Evolutionary conservation across 2,888 invertebrate genomes (phyloP), one percentile per base, ranked within the genome.

Genomic region (Mythimna albipuncta): DNA sequence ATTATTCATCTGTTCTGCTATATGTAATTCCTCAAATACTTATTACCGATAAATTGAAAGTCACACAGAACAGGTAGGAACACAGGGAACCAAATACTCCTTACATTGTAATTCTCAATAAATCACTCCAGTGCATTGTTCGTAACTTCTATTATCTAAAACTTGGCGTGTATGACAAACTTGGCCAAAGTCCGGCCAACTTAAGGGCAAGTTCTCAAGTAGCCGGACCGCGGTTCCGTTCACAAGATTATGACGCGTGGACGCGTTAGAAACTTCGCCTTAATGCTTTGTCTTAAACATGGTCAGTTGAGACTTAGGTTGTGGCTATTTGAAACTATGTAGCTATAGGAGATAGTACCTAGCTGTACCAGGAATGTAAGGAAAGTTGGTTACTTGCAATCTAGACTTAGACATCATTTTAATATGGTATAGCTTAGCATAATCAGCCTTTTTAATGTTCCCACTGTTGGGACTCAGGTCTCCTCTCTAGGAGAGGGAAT

Each of bases 161-260:
- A 87, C 82, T 86, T 81, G 1, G 64, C 72, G 59, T 81, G 78
- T 81, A 69, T 72, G 80, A 76, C 76, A 83, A 85, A 86, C 83
- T 85, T 75, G 62, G 41, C 38, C 59, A 54, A 66, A 75, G 70
- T 74, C 73, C 72, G 86, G 85, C 86, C 84, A 86, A 88, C 84
- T 89, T 88, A 84, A 78, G 79, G 83, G 82, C 69, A 75, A 90
- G 90, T 90, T 91, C 75, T 62, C 77, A 78, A 88, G 87, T 87
- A 86, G 69, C 82, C 65, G 81, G 81, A 81, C 87, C 85, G 81
- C 85, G 85, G 83, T 86, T 88, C 88, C 88, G 85, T 82, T 82
- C 85, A 76, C 79, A 87, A 85, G 85, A 86, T 91, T 91, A 90
- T 89, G 88, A 88, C 89, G 89, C 90, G 83, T 82, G 82, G 82